Percentiles rank a stretch among this genome's conserved stretches.
Evolutionary conservation across 2,797 vertebrate species (phyloP).

Genomic region (Lycodopsis pacificus): DNA sequence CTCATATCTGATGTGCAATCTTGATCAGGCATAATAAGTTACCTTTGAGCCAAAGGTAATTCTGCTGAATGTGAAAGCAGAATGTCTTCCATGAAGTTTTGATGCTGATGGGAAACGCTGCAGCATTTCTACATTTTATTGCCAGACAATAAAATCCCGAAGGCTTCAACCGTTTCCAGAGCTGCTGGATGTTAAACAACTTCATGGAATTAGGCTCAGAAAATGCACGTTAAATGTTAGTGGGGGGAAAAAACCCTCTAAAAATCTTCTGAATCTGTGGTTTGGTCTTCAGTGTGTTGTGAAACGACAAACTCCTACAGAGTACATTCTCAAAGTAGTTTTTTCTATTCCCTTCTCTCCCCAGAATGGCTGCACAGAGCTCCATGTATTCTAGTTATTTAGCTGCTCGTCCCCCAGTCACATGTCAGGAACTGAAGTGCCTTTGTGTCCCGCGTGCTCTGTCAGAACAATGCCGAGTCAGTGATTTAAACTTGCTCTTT

Average conservation of each 20-base stretch:
- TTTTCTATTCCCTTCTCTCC: neutral
- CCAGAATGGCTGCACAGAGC: neutral
- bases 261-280: neutral
- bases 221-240: neutral
- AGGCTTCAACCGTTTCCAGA: neutral
- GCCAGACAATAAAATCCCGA: neutral
- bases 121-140: neutral
- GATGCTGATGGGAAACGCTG: conserved; percentile 8
- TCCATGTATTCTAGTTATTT: neutral
- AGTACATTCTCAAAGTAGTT: too few species aligned
- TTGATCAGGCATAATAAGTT: fast-evolving
- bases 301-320: neutral
- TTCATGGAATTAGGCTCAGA: neutral
- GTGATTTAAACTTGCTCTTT: neutral
- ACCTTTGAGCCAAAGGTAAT: neutral
- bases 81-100: neutral
- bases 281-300: neutral
- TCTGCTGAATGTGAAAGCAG: conserved; percentile 31
- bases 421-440: neutral
- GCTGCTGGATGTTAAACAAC: neutral
- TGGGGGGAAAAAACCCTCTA: neutral
- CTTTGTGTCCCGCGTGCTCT: neutral
- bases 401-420: neutral
- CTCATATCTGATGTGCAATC: neutral
- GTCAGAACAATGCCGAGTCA: neutral